phyloP scores from a whole-genome alignment of 2,888 invertebrate species.

The Sycophila texana region DNA sequence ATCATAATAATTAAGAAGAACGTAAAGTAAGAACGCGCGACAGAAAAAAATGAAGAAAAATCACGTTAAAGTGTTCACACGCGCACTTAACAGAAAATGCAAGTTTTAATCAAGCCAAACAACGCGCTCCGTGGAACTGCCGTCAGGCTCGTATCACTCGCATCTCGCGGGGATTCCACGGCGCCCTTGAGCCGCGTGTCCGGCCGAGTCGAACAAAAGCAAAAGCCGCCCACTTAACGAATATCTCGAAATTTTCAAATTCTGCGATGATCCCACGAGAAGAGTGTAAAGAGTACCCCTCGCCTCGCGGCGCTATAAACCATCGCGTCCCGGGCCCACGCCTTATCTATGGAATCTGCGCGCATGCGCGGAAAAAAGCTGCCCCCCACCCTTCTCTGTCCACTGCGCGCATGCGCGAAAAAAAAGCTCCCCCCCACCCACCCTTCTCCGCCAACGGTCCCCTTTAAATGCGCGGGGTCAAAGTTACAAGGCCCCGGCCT shows the following conservation, averaged over 20 bases:
- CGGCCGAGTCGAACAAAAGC: not conserved
- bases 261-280: too few relatives aligned
- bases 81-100: too few relatives aligned
- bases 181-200: too few relatives aligned
- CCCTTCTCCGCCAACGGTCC: not conserved
- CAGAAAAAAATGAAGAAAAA: too few relatives aligned
- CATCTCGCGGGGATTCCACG: too few relatives aligned
- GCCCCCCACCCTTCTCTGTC: not conserved
- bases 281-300: not conserved
- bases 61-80: too few relatives aligned
- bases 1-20: too few relatives aligned
- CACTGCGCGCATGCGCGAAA: not conserved
- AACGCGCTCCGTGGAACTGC: too few relatives aligned
- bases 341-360: not conserved
- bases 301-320: not conserved
- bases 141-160: too few relatives aligned
- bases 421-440: not conserved
- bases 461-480: constrained; percentile 25
- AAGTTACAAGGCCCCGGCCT: constrained; percentile 48
- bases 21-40: too few relatives aligned
- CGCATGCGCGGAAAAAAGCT: not conserved
- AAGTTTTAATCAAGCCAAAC: too few relatives aligned
- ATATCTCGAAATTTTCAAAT: not conserved
- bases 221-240: not conserved
- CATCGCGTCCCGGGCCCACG: not conserved